Percentiles rank a stretch among this genome's conserved stretches.
Evolutionary conservation across 1,140 invertebrate genomes (phyloP).

Genomic region (Heliconius nattereri): DNA sequence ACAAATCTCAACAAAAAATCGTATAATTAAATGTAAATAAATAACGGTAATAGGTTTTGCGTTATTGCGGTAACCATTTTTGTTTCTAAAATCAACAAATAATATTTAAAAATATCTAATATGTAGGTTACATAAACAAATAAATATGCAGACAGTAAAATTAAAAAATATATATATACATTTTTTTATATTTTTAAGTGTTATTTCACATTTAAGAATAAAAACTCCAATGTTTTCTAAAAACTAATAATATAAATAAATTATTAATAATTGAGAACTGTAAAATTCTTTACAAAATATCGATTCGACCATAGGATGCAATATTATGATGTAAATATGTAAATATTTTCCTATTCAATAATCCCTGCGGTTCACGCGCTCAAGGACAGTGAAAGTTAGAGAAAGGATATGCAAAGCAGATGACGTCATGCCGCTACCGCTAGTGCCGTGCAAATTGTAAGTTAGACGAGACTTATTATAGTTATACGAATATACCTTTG

Average conservation of each 20-base stretch:
- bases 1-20: background rate
- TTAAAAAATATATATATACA: no score
- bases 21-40: background rate
- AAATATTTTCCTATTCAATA: constrained; percentile 34
- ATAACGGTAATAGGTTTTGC: background rate
- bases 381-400: constrained; percentile 73
- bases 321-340: constrained; percentile 22
- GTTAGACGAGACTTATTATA: constrained; percentile 8
- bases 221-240: no score
- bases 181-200: no score
- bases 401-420: constrained; percentile 57
- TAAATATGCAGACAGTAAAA: background rate
- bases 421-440: constrained; percentile 44
- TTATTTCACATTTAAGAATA: no score
- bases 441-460: constrained; percentile 27
- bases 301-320: background rate
- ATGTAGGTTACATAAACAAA: background rate
- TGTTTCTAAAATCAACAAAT: background rate
- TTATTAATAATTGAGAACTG: background rate
- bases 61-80: background rate
- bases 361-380: constrained; percentile 42
- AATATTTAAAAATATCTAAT: background rate
- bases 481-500: background rate
- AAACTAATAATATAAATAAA: background rate
- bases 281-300: background rate